A percentile compares a stretch with the other conserved stretches of the same genome.
Conservation (phyloP, 2,888 invertebrate species). For the Yponomeuta evonymella region DNA sequence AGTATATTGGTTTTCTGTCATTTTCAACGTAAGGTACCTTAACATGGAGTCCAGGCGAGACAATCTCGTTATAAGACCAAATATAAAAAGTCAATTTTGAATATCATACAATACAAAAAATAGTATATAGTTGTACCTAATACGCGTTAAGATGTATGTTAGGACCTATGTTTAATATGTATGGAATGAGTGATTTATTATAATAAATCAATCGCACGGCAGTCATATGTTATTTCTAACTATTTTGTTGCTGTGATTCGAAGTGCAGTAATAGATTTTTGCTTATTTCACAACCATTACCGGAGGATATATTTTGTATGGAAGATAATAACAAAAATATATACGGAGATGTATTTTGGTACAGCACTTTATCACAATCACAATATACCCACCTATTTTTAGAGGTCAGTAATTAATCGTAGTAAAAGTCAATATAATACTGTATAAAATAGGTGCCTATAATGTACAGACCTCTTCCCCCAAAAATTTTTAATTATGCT, state of each 20-base stretch:
- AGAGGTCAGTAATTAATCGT: slow-evolving; percentile 29
- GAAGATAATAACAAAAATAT: slow-evolving; percentile 1
- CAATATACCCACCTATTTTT: slow-evolving; percentile 69
- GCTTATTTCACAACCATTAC: slow-evolving; percentile 12
- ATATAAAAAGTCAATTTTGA: slow-evolving; percentile 66
- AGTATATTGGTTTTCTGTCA: background rate
- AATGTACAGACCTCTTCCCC: background rate
- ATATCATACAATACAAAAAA: slow-evolving; percentile 48
- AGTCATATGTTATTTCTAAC: slow-evolving; percentile 21
- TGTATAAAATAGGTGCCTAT: background rate
- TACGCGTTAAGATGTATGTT: slow-evolving; percentile 57
- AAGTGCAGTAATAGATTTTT: slow-evolving; percentile 33
- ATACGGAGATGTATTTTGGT: slow-evolving; percentile 49
- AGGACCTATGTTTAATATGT: slow-evolving; percentile 32
- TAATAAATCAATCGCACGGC: background rate
- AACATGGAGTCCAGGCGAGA: slow-evolving; percentile 28
- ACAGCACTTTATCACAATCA: slow-evolving; percentile 49
- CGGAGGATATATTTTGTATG: background rate
- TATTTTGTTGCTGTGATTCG: slow-evolving; percentile 74
- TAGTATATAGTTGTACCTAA: slow-evolving; percentile 17
- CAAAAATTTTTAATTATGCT: background rate
- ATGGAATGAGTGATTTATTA: background rate
- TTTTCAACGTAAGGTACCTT: background rate
- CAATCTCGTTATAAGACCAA: slow-evolving; percentile 59
- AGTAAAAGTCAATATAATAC: background rate